Base-by-base conservation (phyloP, 2,888 invertebrate species). In the Spodoptera exigua region DNA sequence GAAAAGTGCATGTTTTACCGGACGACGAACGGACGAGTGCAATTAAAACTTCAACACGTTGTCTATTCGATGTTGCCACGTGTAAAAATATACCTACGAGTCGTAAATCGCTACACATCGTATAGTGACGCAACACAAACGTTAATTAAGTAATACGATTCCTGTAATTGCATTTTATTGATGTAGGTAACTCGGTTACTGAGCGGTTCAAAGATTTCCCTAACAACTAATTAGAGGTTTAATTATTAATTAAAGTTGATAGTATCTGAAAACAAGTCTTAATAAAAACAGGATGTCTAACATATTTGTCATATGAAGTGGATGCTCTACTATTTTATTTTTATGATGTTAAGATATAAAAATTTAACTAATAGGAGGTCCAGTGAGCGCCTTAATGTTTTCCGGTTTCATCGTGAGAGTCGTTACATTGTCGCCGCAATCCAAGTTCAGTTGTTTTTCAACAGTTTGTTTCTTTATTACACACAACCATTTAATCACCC, bases 391-490 rank as follows among this genome's bases (percentile, higher is more conserved):
- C 65, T 76, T 82, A 79, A 84, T 82, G 80, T 73, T 79, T 84
- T 83, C 81, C 84, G 81, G 81, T 78, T 69, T 67, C 52, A 51
- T 75, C 65, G 75, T 68, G 64, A 70, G 72, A 80, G 66, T 76
- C 70, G 72, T 73, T 74, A 73, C 63, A 57, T 63, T 76, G 76
- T 76, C 78, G 73, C 72, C 74, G 73, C 63, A 44, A 68, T 66
- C 65, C 65, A 57, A 71, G 40, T 66, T 48, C 57, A n/a, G n/a
- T n/a, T n/a, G n/a, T n/a, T n/a, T n/a, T n/a, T n/a, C 62, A 70
- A 69, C 70, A 61, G 71, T 79, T 78, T 69, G 63, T 75, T 71
- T 76, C 78, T 76, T 77, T 78, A 75, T 73, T 80, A 74, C 76
- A 74, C 72, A 79, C 68, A 70, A 70, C 56, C 60, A 76, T 70